Base-by-base conservation (phyloP, 2,113 vertebrate genomes). In the Syngnathus floridae region DNA sequence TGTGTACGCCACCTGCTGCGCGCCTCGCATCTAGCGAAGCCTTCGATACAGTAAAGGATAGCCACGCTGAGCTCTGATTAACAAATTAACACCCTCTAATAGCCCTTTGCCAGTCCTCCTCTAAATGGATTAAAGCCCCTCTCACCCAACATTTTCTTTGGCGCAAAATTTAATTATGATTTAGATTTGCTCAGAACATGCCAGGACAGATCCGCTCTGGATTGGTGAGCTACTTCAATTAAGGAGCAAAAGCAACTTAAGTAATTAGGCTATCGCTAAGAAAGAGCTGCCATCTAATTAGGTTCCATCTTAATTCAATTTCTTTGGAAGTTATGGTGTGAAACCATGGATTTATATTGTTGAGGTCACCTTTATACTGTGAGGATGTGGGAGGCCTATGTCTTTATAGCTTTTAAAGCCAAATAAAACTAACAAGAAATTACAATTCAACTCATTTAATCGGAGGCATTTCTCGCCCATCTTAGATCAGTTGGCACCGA, bases 101-200 rank as follows among this genome's bases (percentile, higher is more conserved):
- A 89, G 88, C 85, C 86, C 86, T 90, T 89, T 86, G 83, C 74
- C 26, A 82, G 74, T 80, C 84, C 84, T 86, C 74, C 77, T 76
- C 82, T 89, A 87, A 90, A 90, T 88, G 88, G 89, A 91, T 91
- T 91, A 91, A 76, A 63, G 82, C 77, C 80, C 68, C 84, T 86
- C 86, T 86, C 59, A 21, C n/a, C 83, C 77, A 82, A 82, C 86
- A 86, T 85, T 88, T 89, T 89, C 84, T 90, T 85, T 84, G 82
- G 75, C 82, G 67, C 84, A 78, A 87, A 90, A 91, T 90, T 87
- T 91, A 90, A 91, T 91, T 91, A 90, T 89, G 86, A 90, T 90
- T 89, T 90, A 91, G 88, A 91, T 90, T 90, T 89, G 87, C 84
- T 89, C 89, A 81, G 80, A 91, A 87, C 87, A 88, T 85, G 86